Conservation (phyloP, 1,140 invertebrate species). For the Metaphire vulgaris region DNA sequence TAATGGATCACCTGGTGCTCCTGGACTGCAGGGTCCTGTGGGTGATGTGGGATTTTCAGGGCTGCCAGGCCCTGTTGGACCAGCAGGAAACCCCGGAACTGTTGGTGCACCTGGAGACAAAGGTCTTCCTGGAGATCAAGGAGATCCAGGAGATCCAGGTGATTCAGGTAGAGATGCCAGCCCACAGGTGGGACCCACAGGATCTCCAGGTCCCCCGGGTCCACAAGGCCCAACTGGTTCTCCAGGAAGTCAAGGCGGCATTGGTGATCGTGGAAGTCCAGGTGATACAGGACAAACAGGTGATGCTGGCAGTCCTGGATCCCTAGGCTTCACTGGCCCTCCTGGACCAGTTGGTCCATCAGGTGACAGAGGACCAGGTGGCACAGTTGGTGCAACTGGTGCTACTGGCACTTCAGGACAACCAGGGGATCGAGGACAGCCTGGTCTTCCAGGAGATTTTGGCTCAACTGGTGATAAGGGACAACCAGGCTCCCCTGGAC, state of each 20-base stretch:
- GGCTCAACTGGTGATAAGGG: constrained; percentile 23
- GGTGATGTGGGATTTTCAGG: neutral
- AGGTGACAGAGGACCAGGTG: constrained; percentile 8
- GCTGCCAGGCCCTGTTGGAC: neutral
- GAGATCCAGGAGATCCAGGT: neutral
- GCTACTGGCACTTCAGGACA: neutral
- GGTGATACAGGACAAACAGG: constrained; percentile 7
- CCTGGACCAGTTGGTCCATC: constrained; percentile 5
- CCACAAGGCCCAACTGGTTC: neutral
- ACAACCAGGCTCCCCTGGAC: constrained; percentile 10
- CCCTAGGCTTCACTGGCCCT: neutral
- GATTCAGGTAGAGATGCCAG: neutral
- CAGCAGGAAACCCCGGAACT: neutral
- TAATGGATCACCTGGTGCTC: neutral
- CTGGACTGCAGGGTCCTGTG: constrained; percentile 7
- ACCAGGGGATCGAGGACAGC: neutral
- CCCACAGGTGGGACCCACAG: neutral
- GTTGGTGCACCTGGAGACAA: constrained; percentile 5
- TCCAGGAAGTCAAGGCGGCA: neutral
- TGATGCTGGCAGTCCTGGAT: constrained; percentile 9
- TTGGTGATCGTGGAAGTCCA: neutral
- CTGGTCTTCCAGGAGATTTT: constrained; percentile 1
- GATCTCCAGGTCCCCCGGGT: neutral
- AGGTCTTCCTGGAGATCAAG: too few relatives aligned
- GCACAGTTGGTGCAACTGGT: neutral